phyloP scores from a whole-genome alignment of 2,797 vertebrate species.

The Danio aesculapii region DNA sequence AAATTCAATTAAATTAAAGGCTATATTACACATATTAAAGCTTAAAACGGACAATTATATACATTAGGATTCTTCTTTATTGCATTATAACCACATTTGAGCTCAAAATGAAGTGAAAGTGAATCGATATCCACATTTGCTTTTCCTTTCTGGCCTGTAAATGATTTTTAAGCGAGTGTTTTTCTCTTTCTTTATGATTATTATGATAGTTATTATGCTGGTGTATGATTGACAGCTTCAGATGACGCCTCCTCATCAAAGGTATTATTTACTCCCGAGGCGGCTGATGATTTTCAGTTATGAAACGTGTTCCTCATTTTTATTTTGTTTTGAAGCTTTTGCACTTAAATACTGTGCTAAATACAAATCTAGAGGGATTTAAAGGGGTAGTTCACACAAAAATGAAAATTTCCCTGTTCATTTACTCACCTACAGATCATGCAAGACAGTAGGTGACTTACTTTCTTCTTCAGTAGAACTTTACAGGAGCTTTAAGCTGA shows the following conservation, averaged over 20 bases:
- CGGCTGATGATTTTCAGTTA: slow-evolving; percentile 80
- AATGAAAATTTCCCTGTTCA: too few relatives aligned
- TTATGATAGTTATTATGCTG: not conserved
- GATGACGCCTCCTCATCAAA: slow-evolving; percentile 92
- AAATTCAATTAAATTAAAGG: too few relatives aligned
- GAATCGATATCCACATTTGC: not conserved
- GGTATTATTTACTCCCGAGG: slow-evolving; percentile 82
- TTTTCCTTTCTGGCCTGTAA: not conserved
- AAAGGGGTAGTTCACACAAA: too few relatives aligned
- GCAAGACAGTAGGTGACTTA: too few relatives aligned
- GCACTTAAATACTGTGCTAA: too few relatives aligned
- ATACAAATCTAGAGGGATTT: too few relatives aligned
- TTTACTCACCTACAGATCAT: too few relatives aligned
- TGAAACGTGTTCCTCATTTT: slow-evolving; percentile 29
- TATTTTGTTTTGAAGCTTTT: slow-evolving; percentile 9
- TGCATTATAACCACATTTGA: not conserved
- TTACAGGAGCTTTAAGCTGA: too few relatives aligned
- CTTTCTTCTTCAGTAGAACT: too few relatives aligned
- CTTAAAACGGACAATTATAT: too few relatives aligned
- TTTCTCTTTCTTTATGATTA: not conserved
- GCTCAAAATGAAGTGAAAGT: not conserved
- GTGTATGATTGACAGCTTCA: slow-evolving; percentile 75
- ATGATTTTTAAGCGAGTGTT: not conserved
- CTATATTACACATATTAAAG: too few relatives aligned
- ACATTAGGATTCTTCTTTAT: not conserved